These are phyloP conservation scores for Origma solitaria DNA, from an alignment of 2,113 vertebrate species.

Conservation along the genomic window DNA sequence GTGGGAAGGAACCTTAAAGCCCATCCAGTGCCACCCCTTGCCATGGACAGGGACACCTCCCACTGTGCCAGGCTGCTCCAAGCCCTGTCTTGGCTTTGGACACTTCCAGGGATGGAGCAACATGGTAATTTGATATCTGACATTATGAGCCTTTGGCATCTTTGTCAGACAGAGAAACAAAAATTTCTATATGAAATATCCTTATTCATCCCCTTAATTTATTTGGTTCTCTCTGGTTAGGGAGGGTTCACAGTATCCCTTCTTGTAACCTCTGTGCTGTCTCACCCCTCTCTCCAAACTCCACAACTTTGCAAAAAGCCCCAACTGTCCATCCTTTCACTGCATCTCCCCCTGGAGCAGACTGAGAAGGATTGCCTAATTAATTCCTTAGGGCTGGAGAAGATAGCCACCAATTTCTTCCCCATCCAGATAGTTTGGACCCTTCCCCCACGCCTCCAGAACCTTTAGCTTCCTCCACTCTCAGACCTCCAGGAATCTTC, in stretches of 20 bases:
- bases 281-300: not conserved
- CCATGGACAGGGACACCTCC: not conserved
- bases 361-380: not conserved
- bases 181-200: not conserved
- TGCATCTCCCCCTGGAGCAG: not conserved
- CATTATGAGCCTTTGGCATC: not conserved
- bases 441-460: not conserved
- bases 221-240: not conserved
- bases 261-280: not conserved
- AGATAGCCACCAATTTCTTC: not conserved
- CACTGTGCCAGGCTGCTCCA: not conserved
- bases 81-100: not conserved
- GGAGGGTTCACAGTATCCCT: not conserved
- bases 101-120: not conserved
- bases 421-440: not conserved
- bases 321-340: not conserved
- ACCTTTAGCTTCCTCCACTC: not conserved
- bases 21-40: accelerated
- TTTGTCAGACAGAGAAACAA: not conserved
- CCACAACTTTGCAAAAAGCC: not conserved
- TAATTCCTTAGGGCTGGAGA: not conserved
- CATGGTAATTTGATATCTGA: not conserved
- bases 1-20: not conserved
- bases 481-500: not conserved
- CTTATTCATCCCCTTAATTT: not conserved